Percentiles rank a stretch among this genome's conserved stretches.
Evolutionary conservation across 2,888 invertebrate genomes (phyloP).

Genomic region (Nomada goodeniana): DNA sequence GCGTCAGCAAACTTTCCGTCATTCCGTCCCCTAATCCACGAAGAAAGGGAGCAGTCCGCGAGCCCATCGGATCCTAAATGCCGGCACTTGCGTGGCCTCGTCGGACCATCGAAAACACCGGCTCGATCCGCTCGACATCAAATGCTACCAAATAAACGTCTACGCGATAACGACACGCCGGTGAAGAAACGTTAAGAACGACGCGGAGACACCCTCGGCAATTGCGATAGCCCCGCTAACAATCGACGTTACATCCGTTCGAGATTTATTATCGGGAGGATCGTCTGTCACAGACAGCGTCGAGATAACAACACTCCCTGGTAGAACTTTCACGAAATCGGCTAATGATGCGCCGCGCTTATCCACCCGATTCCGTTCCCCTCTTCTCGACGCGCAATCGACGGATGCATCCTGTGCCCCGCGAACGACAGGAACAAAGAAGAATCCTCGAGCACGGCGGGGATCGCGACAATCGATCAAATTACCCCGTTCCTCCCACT

Average conservation of each 20-base stretch:
- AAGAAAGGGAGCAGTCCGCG: neutral
- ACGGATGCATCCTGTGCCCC: conserved; percentile 36
- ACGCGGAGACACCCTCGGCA: neutral
- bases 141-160: too few relatives aligned
- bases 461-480: conserved; percentile 56
- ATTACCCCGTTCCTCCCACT: conserved; percentile 28
- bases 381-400: conserved; percentile 1
- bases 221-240: conserved; percentile 21
- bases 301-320: conserved; percentile 55
- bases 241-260: conserved; percentile 40
- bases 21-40: neutral
- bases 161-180: too few relatives aligned
- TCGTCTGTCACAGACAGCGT: conserved; percentile 25
- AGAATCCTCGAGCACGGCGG: conserved; percentile 11
- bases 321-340: conserved; percentile 26
- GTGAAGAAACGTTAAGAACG: conserved; percentile 14
- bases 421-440: neutral
- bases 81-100: neutral
- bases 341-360: conserved; percentile 58
- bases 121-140: too few relatives aligned
- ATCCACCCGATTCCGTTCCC: conserved; percentile 17
- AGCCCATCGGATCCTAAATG: neutral
- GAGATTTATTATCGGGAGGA: conserved; percentile 36
- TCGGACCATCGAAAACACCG: neutral
- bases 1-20: too few relatives aligned